Percentiles rank a stretch among this genome's conserved stretches.
These are phyloP conservation scores for Lycocerus yunnanus DNA, from an alignment of 2,888 invertebrate species.

Conservation along the genomic window DNA sequence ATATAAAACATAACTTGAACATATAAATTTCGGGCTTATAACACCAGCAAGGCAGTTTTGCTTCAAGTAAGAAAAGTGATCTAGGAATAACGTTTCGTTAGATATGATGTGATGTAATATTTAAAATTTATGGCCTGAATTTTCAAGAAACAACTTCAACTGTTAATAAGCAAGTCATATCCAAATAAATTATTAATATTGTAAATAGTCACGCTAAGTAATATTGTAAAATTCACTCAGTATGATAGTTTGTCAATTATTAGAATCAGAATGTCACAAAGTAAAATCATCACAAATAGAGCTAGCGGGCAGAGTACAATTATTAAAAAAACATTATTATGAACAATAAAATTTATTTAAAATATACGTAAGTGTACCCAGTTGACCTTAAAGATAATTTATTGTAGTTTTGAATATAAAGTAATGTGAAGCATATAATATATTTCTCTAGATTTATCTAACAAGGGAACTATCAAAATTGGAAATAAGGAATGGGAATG, in stretches of 20 bases:
- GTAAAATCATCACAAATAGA: too few species aligned
- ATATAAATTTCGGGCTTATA: neutral
- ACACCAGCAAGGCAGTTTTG: neutral
- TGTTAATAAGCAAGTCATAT: neutral
- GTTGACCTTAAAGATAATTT: too few species aligned
- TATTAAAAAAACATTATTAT: too few species aligned
- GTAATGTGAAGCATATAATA: too few species aligned
- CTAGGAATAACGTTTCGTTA: neutral
- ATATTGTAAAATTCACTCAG: neutral
- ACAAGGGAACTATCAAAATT: too few species aligned
- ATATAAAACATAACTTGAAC: neutral
- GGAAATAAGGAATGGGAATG: too few species aligned
- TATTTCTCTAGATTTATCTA: too few species aligned
- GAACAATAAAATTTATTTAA: too few species aligned
- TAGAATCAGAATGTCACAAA: neutral
- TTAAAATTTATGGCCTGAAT: neutral
- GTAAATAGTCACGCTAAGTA: neutral
- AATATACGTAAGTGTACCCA: too few species aligned
- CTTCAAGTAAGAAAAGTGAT: neutral
- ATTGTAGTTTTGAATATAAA: too few species aligned
- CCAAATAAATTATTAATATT: neutral
- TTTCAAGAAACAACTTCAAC: neutral
- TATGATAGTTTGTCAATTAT: neutral
- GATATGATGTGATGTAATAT: neutral
- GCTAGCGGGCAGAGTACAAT: too few species aligned